Base-by-base conservation (phyloP, 1,140 invertebrate genomes). In the Drosophila tristis region DNA sequence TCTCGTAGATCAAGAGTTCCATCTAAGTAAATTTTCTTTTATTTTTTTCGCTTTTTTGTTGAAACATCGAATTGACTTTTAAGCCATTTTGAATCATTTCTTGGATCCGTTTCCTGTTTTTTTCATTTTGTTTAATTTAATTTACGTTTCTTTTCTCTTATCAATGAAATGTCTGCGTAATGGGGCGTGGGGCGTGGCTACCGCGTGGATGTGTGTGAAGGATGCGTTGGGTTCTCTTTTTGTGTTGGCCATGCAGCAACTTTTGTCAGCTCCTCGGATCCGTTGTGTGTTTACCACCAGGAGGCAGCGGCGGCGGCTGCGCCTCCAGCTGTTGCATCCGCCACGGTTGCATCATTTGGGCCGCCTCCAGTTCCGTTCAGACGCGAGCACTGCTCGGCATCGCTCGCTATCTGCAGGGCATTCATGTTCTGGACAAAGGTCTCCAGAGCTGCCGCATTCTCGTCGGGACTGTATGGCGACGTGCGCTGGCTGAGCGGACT, bases 381-480 rank as follows among this genome's bases (percentile, higher is more conserved):
- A 29, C 75, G 76, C 9, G 87, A 72, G 48, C 90, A 89, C 64
- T 89, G 90, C 68, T 91, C 90, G 6, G 80, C 85, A 51, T 85
- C 85, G 15, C 53, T 64, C n/a, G 64, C 78, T 57, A 91, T 91
- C 44, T 90, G 84, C 31, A 91, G 65, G 4, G 91, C 79, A 51
- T 55, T 91, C 77, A 91, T 87, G 42, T 91, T 91, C 56, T 91
- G 90, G 42, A 91, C 90, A 72, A 91, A 91, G 29, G 81, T 78
- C 55, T 91, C 90, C 59, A 91, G 60, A 5, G 87, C 78, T 2
- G 87, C 74, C 13, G 77, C 82, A 56, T 74, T 86, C 50, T 91
- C 90, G 35, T 91, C 91, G 23, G 74, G 68, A 29, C 67, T 78
- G 48, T 91, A 91, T n/a, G 90, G 90, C 26, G 91, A 91, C 26